Conservation (phyloP, 2,888 invertebrate genomes). For the Drosophila anomelani region DNA sequence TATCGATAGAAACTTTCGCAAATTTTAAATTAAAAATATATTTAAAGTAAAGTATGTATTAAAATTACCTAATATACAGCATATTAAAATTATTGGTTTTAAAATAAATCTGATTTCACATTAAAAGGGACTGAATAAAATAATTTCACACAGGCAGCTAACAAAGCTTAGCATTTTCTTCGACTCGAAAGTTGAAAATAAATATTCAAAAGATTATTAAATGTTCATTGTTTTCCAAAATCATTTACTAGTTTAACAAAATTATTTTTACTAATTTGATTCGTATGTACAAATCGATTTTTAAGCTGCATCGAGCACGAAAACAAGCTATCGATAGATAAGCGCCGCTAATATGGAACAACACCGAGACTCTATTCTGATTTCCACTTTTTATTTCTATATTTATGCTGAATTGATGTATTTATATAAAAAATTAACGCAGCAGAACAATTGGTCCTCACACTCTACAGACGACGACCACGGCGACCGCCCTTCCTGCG, state of each 20-base stretch:
- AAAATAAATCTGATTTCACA: too few species aligned
- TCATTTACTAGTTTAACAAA: too few species aligned
- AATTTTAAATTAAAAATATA: neutral
- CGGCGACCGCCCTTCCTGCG: conserved; percentile 99
- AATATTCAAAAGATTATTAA: too few species aligned
- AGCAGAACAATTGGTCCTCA: conserved; percentile 62
- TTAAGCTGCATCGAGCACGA: too few species aligned
- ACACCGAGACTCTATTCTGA: conserved; percentile 12
- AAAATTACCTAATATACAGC: too few species aligned
- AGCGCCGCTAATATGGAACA: neutral
- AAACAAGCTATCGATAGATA: conserved; percentile 11
- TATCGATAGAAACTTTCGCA: neutral
- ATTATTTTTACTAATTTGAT: neutral
- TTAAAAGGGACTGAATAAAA: too few species aligned
- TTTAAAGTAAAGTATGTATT: neutral
- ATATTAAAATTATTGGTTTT: too few species aligned
- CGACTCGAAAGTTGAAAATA: too few species aligned
- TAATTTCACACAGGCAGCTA: too few species aligned
- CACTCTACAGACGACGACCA: conserved; percentile 97
- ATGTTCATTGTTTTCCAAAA: too few species aligned
- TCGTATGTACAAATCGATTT: neutral
- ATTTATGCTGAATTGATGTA: conserved; percentile 34
- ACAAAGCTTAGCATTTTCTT: too few species aligned
- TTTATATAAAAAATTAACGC: conserved; percentile 42
- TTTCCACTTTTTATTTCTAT: conserved; percentile 42